These are phyloP conservation scores for Acheta domesticus DNA, from an alignment of 2,888 invertebrate species.

Conservation along the genomic window DNA sequence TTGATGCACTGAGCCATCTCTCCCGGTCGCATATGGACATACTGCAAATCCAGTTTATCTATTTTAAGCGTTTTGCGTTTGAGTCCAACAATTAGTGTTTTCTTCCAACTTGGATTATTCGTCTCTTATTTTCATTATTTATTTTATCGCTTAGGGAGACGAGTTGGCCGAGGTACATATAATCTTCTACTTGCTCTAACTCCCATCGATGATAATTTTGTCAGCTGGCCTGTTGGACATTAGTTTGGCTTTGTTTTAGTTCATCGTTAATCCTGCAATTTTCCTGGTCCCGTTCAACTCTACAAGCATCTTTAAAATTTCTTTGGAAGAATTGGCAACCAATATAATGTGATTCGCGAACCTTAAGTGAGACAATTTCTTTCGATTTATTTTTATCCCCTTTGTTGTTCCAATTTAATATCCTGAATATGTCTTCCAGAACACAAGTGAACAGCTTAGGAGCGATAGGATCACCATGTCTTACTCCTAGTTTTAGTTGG, in stretches of 20 bases:
- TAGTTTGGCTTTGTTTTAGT: constrained; percentile 20
- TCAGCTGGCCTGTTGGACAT: constrained; percentile 12
- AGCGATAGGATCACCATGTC: constrained; percentile 22
- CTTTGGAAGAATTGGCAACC: background rate
- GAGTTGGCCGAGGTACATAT: background rate
- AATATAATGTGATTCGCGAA: constrained; percentile 12
- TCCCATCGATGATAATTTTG: background rate
- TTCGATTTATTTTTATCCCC: background rate
- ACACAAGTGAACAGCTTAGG: constrained; percentile 21
- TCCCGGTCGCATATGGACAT: too few species aligned
- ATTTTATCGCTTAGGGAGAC: background rate
- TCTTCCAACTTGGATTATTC: background rate
- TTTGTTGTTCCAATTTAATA: constrained; percentile 19
- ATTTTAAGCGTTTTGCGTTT: too few species aligned
- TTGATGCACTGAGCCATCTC: too few species aligned
- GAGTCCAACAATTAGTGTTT: too few species aligned
- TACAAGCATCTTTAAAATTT: constrained; percentile 3
- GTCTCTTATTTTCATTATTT: background rate
- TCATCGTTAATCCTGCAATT: constrained; percentile 18
- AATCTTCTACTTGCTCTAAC: background rate
- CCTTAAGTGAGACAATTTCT: background rate
- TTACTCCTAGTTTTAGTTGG: background rate
- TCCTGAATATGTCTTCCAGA: constrained; percentile 24
- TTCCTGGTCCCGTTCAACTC: background rate
- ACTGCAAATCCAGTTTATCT: too few species aligned